Evolutionary conservation across 2,888 invertebrate species (phyloP).

Genomic region (Psylliodes chrysocephalus): DNA sequence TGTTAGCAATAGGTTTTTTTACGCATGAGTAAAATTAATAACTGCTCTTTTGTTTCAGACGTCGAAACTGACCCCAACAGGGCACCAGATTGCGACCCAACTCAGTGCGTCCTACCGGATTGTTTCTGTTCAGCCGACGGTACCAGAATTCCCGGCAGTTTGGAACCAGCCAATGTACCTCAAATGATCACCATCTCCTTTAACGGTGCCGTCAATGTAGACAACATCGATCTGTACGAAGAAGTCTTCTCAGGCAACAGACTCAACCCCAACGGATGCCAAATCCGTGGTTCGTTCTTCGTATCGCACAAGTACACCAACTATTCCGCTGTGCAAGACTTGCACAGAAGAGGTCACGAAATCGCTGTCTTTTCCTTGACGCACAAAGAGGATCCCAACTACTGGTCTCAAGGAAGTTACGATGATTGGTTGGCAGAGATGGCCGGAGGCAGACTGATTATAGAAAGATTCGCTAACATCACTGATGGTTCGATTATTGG

Average conservation of each 20-base stretch:
- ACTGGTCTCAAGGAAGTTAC: constrained; percentile 88
- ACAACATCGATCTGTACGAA: constrained; percentile 92
- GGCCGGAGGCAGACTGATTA: constrained; percentile 89
- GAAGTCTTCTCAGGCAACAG: constrained; percentile 88
- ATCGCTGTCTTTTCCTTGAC: constrained; percentile 87
- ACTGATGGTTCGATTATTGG: constrained; percentile 92
- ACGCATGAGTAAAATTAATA: too few species aligned
- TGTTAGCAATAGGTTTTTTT: too few species aligned
- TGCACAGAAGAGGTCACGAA: constrained; percentile 90
- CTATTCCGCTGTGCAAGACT: constrained; percentile 89
- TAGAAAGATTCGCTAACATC: constrained; percentile 90
- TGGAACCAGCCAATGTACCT: constrained; percentile 86
- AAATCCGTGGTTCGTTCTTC: constrained; percentile 90
- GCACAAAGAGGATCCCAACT: constrained; percentile 91
- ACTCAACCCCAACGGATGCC: constrained; percentile 89
- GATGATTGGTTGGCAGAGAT: constrained; percentile 95
- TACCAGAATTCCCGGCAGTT: constrained; percentile 85
- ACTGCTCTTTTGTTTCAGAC: constrained; percentile 68
- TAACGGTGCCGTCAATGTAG: constrained; percentile 92
- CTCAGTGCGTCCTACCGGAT: constrained; percentile 88
- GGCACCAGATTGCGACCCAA: constrained; percentile 90
- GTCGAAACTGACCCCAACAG: constrained; percentile 91
- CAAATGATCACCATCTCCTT: constrained; percentile 95
- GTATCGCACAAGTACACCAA: constrained; percentile 93
- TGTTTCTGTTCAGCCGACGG: constrained; percentile 95